Percentiles rank a stretch among this genome's conserved stretches.
Evolutionary conservation across 2,113 vertebrate genomes (phyloP).

Genomic region (Ochotona curzoniae): DNA sequence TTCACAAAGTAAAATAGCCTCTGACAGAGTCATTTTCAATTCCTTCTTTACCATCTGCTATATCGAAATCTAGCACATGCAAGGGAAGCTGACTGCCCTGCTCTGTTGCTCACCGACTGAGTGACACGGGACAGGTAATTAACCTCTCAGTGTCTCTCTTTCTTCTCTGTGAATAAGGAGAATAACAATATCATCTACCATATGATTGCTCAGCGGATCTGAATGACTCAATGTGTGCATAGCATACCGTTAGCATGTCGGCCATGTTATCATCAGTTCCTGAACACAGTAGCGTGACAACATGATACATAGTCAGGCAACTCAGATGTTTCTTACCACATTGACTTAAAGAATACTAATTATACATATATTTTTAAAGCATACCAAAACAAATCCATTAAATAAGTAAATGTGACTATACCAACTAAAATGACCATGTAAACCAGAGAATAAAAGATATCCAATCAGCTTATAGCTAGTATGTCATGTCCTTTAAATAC

Average conservation of each 20-base stretch:
- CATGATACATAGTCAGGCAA: not conserved
- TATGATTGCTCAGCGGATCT: not conserved
- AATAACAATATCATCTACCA: not conserved
- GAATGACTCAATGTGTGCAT: not conserved
- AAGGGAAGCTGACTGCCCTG: not conserved
- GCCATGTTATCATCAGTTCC: not conserved
- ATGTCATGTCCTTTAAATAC: not conserved
- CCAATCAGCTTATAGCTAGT: not conserved
- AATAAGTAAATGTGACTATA: not conserved
- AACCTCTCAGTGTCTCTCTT: not conserved
- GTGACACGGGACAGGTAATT: not conserved
- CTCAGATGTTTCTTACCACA: not conserved
- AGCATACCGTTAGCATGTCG: not conserved
- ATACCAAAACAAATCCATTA: not conserved
- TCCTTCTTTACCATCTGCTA: not conserved
- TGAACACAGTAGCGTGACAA: not conserved
- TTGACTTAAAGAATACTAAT: not conserved
- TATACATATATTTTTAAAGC: not conserved
- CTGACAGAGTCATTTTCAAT: slow-evolving; percentile 11
- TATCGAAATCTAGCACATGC: not conserved
- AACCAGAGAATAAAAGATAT: not conserved
- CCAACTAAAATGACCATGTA: not conserved
- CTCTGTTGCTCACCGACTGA: not conserved
- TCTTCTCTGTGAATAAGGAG: not conserved
- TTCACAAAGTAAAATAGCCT: slow-evolving; percentile 34